Base-by-base conservation (phyloP, 2,113 vertebrate genomes). In the Paracanthobrama guichenoti region DNA sequence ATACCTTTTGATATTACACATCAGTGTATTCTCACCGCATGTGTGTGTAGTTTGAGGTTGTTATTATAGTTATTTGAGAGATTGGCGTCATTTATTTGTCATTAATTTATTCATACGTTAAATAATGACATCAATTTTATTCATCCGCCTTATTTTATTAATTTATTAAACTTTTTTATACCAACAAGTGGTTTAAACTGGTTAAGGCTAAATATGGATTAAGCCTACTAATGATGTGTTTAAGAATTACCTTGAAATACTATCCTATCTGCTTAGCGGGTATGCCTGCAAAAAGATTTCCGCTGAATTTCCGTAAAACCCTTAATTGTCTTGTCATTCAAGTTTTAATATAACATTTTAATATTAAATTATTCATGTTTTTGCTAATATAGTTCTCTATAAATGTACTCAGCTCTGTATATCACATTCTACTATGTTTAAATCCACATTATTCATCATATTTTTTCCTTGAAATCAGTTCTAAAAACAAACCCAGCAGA, bases 1-100 rank as follows among this genome's bases (percentile, higher is more conserved):
- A 46, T 24, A 79, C 60, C 42, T 76, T 75, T 35, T 60, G 76
- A n/a, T 60, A 39, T 9, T 53, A 62, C 57, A 77, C 64, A 79
- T 64, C 46, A 66, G 26, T 11, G 22, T 46, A 72, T 24, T 46
- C 1, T 46, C 22, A 26, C 42, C 69, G 22, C 6, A 8, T 9
- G 42, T 7, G 69, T 72, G 10, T 67, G 11, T 14, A 72, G 69
- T 72, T 57, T 44, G n/a, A 10, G 53, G 35, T 22, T 57, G 18
- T 35, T 53, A 35, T 53, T 55, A 76, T 35, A 31, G 46, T 4
- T 26, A 28, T 75, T 53, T 31, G 1, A 26, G 9, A 75, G 16
- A 75, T n/a, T 72, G 22, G 22, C 1, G 18, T 31, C 1, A 22
- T 55, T 35, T 31, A 26, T 48, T 22, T 67, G 3, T 67, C 64